Conservation (phyloP, 1,140 invertebrate species). For the Cotesia typhae region DNA sequence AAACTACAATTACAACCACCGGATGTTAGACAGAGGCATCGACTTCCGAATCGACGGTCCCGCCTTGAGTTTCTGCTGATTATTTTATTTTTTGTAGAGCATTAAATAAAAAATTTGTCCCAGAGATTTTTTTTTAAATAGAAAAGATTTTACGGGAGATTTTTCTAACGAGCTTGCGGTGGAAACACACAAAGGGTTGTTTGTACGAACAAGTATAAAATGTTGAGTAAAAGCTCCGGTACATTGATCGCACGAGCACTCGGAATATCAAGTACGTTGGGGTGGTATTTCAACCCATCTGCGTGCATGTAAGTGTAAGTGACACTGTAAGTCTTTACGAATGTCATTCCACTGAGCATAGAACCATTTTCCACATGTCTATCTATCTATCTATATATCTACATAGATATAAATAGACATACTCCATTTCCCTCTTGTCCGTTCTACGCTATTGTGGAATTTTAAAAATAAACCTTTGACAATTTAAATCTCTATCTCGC, state of each 20-base stretch:
- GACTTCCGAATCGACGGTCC: constrained; percentile 62
- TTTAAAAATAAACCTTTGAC: too few species aligned
- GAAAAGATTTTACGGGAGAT: too few species aligned
- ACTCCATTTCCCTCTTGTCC: too few species aligned
- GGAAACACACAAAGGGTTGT: constrained; percentile 74
- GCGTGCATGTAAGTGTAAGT: constrained; percentile 73
- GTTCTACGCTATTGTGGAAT: too few species aligned
- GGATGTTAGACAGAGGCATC: constrained; percentile 55
- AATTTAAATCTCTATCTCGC: too few species aligned
- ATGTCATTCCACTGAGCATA: constrained; percentile 67
- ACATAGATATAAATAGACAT: too few species aligned
- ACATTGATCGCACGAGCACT: constrained; percentile 74
- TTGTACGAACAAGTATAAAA: constrained; percentile 78
- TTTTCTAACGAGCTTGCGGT: constrained; percentile 45
- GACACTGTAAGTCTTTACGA: constrained; percentile 71
- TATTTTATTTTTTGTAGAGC: background rate
- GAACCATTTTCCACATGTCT: constrained; percentile 73
- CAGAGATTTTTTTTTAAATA: background rate
- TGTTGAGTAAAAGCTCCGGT: constrained; percentile 82
- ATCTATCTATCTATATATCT: too few species aligned
- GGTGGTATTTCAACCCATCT: too few species aligned
- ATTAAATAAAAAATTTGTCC: too few species aligned
- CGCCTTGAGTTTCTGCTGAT: constrained; percentile 32
- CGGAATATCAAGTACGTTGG: too few species aligned
- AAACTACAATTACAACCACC: constrained; percentile 51